Evolutionary conservation across 1,140 invertebrate genomes (phyloP).

Genomic region (Diachasmimorpha longicaudata): DNA sequence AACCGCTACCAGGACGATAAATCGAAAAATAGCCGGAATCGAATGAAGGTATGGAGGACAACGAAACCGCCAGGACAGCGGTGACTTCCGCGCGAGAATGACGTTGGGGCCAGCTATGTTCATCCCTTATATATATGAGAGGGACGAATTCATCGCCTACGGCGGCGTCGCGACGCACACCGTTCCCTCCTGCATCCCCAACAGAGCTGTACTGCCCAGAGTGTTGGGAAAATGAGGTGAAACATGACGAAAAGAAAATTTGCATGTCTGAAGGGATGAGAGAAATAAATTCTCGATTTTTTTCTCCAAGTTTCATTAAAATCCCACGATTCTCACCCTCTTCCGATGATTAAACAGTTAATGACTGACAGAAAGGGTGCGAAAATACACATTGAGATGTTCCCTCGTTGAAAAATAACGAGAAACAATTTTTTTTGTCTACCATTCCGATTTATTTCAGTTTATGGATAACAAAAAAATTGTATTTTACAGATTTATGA

Average conservation of each 20-base stretch:
- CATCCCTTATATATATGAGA: conserved; percentile 42
- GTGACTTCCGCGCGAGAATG: conserved; percentile 42
- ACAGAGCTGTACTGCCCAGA: background rate
- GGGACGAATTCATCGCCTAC: conserved; percentile 21
- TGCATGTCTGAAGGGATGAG: background rate
- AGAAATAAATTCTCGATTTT: background rate
- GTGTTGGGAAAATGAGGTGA: conserved; percentile 9
- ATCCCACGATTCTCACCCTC: too few relatives aligned
- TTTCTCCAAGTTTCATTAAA: too few relatives aligned
- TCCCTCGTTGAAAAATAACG: too few relatives aligned
- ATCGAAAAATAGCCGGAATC: background rate
- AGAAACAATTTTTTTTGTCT: too few relatives aligned
- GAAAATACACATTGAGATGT: too few relatives aligned
- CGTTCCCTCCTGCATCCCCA: conserved; percentile 2
- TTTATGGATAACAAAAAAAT: too few relatives aligned
- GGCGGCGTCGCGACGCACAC: conserved; percentile 19
- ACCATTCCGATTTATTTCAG: too few relatives aligned
- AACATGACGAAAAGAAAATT: conserved; percentile 23
- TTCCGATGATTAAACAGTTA: too few relatives aligned
- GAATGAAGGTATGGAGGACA: background rate
- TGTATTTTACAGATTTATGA: too few relatives aligned
- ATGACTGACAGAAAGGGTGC: too few relatives aligned
- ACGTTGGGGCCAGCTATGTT: conserved; percentile 37
- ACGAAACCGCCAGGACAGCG: conserved; percentile 3
- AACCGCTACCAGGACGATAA: background rate